Base-by-base conservation (phyloP, 2,113 vertebrate species). In the Oxyura jamaicensis region DNA sequence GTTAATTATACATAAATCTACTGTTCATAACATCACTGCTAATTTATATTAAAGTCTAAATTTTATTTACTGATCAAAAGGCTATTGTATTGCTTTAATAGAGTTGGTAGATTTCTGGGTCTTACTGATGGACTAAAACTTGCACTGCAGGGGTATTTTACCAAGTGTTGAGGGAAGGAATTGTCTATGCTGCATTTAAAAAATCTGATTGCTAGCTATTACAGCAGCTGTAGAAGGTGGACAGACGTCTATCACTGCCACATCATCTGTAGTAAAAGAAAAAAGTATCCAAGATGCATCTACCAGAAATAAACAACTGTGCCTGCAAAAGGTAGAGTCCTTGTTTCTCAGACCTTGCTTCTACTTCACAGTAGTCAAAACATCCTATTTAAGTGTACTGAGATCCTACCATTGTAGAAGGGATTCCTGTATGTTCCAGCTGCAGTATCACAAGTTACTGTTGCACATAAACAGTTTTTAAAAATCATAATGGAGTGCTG, bases 21-120 rank as follows among this genome's bases (percentile, higher is more conserved):
- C 10, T 56, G 18, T 68, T 76, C 4, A 3, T 46, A 89, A 50
- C 25, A 84, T 52, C 23, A 22, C 20, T 55, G 23, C 59, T 96
- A 74, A 71, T 50, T 84, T 93, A 76, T 84, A 97, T 59, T 96
- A 96, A 96, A 97, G 63, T 48, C 52, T 78, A 68, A 31, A 77
- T 15, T 90, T 63, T 68, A 33, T 72, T 42, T 89, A n/a, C 65
- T 46, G 28, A 11, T 41, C 23, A n/a, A 46, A 62, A 55, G 44
- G 11, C 25, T 83, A 1, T 39, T 71, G 29, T 90, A 18, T 85
- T 89, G 29, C 25, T 77, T 53, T 72, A 36, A 23, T 63, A 48
- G 14, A 23, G 13, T 29, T 76, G 91, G 91, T 90, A 96, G 94
- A 93, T 22, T 36, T 35, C 42, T 20, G 83, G 71, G 22, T 56